phyloP scores from a whole-genome alignment of 2,113 vertebrate species.

The zebrafish (Danio rerio) region GRCz12tu NC_133189.1:38434001-38434500 shows the following conservation, averaged over 20 bases:
- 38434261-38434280: conserved; percentile 10
- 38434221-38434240: not conserved
- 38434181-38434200: not conserved
- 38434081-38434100: not conserved
- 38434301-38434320: not conserved
- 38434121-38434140: conserved; percentile 2
- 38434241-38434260: not conserved
- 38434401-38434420: not conserved
- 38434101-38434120: not conserved
- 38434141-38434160: not conserved
- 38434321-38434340: conserved; percentile 50
- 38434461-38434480: conserved; percentile 13
- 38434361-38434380: conserved; percentile 65
- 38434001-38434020: not conserved
- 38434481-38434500: not conserved
- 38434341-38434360: conserved; percentile 79
- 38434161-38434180: not conserved
- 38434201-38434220: not conserved
- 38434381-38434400: conserved; percentile 67
- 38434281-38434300: not conserved
- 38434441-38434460: conserved; percentile 20
- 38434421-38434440: conserved; percentile 28
- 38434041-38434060: not conserved
- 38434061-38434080: not conserved
- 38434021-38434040: not conserved